Percentiles rank a stretch among this genome's conserved stretches.
These are phyloP conservation scores for Drosophila multiciliata DNA, from an alignment of 2,888 invertebrate species.

Conservation along the genomic window DNA sequence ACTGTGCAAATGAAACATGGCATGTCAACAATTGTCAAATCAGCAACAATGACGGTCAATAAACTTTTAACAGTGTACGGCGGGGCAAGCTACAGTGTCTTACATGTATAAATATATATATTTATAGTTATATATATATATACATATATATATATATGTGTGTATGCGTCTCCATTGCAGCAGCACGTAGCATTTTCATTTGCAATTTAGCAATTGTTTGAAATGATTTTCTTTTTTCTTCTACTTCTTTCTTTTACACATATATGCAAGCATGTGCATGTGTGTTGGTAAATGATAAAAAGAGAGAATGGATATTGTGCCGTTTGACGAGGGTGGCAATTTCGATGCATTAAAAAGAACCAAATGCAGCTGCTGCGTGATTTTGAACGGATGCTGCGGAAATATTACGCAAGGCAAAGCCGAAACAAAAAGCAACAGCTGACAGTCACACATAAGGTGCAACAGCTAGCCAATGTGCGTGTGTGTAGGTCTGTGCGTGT, in stretches of 20 bases:
- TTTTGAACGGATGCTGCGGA: slow-evolving; percentile 61
- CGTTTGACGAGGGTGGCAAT: slow-evolving; percentile 41
- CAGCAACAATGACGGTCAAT: slow-evolving; percentile 81
- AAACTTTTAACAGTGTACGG: slow-evolving; percentile 70
- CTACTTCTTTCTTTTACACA: slow-evolving; percentile 24
- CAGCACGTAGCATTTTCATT: slow-evolving; percentile 62
- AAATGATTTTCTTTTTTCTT: slow-evolving; percentile 58
- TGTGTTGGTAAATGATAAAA: slow-evolving; percentile 46
- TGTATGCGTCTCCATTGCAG: slow-evolving; percentile 53
- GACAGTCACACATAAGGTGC: slow-evolving; percentile 63
- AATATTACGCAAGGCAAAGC: slow-evolving; percentile 62
- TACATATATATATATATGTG: background rate
- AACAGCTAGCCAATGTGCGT: slow-evolving; percentile 44
- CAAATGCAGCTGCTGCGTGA: slow-evolving; percentile 20
- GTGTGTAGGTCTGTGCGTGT: slow-evolving; percentile 20
- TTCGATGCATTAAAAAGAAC: slow-evolving; percentile 19
- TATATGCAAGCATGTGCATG: background rate
- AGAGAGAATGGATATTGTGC: slow-evolving; percentile 21
- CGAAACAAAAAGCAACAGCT: slow-evolving; percentile 48
- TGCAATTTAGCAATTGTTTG: slow-evolving; percentile 68
- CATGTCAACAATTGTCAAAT: slow-evolving; percentile 77
- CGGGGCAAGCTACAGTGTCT: slow-evolving; percentile 7
- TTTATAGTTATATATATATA: slow-evolving; percentile 1
- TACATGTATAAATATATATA: background rate
- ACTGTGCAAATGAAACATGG: slow-evolving; percentile 63